phyloP scores from a whole-genome alignment of 2,797 vertebrate species.

The Sebastes hubbsi region DNA sequence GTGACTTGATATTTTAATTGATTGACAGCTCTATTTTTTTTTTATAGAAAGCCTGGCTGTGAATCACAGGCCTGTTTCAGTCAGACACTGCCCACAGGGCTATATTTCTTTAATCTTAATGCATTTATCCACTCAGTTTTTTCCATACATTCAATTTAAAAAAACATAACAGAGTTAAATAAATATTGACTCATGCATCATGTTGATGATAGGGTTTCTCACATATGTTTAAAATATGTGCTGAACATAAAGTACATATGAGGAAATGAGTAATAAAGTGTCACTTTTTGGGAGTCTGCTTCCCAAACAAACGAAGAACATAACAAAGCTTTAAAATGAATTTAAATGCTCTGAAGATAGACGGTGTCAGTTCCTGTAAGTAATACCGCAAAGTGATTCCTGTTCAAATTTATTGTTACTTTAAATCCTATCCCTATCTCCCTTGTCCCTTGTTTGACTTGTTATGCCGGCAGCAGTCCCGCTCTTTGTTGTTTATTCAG shows the following conservation, averaged over 20 bases:
- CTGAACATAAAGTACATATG: neutral
- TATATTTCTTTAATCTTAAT: neutral
- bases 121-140: conserved; percentile 3
- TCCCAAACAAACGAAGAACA: neutral
- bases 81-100: neutral
- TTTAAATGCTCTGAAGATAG: neutral
- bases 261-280: conserved; percentile 7
- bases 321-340: conserved; percentile 31
- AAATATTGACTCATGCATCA: conserved; percentile 14
- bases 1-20: no score
- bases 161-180: conserved; percentile 1
- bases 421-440: conserved; percentile 6
- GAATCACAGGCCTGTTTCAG: conserved; percentile 31
- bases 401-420: conserved; percentile 5
- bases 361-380: neutral
- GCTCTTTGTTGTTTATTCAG: conserved; percentile 64
- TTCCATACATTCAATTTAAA: conserved; percentile 2
- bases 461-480: neutral
- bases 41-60: conserved; percentile 1
- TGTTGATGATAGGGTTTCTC: conserved; percentile 11
- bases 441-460: conserved; percentile 12
- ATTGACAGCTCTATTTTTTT: neutral
- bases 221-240: conserved; percentile 17
- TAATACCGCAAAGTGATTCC: neutral
- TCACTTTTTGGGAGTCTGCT: neutral